phyloP scores from a whole-genome alignment of 2,888 invertebrate genomes.

The Orthonevra nobilis region DNA sequence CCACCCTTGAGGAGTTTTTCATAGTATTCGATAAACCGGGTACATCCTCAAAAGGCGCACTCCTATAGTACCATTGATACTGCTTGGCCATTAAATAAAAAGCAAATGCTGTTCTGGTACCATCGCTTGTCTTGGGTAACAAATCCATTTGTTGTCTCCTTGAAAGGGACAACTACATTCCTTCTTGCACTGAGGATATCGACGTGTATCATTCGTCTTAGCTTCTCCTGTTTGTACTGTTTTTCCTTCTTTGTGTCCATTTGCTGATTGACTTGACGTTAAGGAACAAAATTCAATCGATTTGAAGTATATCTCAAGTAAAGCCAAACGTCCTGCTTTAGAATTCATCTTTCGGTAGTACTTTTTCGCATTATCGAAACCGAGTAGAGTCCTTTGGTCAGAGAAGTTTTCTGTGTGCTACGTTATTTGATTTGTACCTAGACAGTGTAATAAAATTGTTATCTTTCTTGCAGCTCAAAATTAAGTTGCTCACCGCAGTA shows the following conservation, averaged over 20 bases:
- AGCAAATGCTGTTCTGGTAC: conserved; percentile 33
- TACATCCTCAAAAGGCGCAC: conserved; percentile 1
- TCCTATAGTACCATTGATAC: conserved; percentile 6
- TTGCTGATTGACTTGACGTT: conserved; percentile 59
- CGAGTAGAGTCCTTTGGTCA: background rate
- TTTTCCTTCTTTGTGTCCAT: conserved; percentile 12
- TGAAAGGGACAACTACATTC: conserved; percentile 7
- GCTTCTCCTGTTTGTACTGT: background rate
- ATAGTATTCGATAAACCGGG: conserved; percentile 22
- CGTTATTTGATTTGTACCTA: background rate
- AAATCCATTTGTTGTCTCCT: conserved; percentile 48
- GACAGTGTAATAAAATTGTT: conserved; percentile 12
- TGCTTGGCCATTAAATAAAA: conserved; percentile 47
- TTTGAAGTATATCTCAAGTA: conserved; percentile 1
- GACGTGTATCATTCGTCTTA: too few species aligned
- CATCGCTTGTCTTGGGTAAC: conserved; percentile 34
- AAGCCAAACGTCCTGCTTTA: conserved; percentile 3
- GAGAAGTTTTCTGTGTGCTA: too few species aligned
- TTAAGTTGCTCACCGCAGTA: background rate
- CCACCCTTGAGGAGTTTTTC: background rate
- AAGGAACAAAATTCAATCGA: conserved; percentile 30
- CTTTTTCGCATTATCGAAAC: conserved; percentile 3
- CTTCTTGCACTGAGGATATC: conserved; percentile 1
- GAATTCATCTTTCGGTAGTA: conserved; percentile 1
- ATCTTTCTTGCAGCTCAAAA: conserved; percentile 11